Percentiles rank a stretch among this genome's conserved stretches.
phyloP scores from a whole-genome alignment of 1,140 invertebrate species.

The Triops cancriformis region DNA sequence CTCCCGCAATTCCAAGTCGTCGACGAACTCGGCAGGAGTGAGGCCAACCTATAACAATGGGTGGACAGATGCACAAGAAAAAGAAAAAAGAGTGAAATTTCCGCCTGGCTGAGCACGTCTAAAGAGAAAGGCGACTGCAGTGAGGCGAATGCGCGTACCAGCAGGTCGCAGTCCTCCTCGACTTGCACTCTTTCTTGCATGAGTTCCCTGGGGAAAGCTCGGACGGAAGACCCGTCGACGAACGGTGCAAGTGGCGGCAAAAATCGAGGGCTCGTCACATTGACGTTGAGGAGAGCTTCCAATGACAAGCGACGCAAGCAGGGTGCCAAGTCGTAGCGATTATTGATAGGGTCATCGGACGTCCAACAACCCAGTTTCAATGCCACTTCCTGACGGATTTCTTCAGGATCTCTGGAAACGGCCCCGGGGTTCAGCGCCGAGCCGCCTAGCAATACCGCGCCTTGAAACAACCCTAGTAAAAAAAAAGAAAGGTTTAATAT shows the following conservation, averaged over 20 bases:
- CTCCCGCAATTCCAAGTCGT: not conserved
- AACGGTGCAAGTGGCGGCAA: conserved; percentile 83
- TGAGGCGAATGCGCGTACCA: conserved; percentile 1
- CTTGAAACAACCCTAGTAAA: conserved; percentile 41
- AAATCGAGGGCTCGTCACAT: conserved; percentile 52
- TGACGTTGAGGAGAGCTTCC: conserved; percentile 1
- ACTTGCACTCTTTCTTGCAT: not conserved
- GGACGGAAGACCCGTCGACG: conserved; percentile 57
- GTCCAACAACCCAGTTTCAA: conserved; percentile 37
- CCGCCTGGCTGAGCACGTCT: conserved; percentile 29
- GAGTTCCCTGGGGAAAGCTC: conserved; percentile 35
- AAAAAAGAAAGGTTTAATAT: conserved; percentile 16
- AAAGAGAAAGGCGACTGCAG: not conserved
- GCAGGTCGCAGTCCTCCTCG: conserved; percentile 19
- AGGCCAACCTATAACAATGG: conserved; percentile 22
- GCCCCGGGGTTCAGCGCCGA: conserved; percentile 22
- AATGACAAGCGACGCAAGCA: conserved; percentile 45
- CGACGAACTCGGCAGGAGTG: not conserved
- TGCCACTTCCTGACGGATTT: conserved; percentile 33
- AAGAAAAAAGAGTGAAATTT: conserved; percentile 39
- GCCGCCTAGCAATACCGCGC: conserved; percentile 39
- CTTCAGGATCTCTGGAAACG: conserved; percentile 17
- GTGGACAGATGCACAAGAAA: conserved; percentile 37
- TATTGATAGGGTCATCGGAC: conserved; percentile 20
- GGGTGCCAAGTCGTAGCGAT: conserved; percentile 61